Evolutionary conservation across 2,888 invertebrate species (phyloP), one percentile per base, ranked within the genome.

Genomic region (Volucella zonaria): DNA sequence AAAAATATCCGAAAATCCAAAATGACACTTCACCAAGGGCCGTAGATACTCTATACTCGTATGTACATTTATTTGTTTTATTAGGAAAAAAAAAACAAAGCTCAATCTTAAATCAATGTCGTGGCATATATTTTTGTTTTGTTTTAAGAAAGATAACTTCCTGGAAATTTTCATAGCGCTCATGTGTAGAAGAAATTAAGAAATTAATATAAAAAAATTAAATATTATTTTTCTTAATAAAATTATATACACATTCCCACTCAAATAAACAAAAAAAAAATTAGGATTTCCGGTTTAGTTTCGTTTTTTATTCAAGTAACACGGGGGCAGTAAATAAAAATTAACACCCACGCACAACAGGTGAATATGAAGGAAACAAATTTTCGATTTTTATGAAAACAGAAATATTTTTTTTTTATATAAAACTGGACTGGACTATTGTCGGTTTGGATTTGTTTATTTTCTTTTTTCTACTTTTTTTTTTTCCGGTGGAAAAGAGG

Each of bases 301-400:
- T n/a, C 8, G 40, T 51, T 11, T 15, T 42, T 23, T 56, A 49
- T 70, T 67, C 31, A 52, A 56, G 54, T 15, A 40, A 2, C 38
- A 58, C 38, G 58, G 18, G 52, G 68, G 43, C 73, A 70, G 80
- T 85, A 31, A 31, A 31, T 75, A 45, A 77, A 81, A 85, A 64
- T 62, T 81, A 64, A 61, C 59, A 23, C 85, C 85, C 81, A 85
- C 85, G 40, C 81, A 73, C 51, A 81, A 81, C 85, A 85, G 85
- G 81, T 85, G 85, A 81, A 74, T 58, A 51, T 43, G 49, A 56
- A 14, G 77, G 56, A 68, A 58, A 64, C 15, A 66, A 71, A 61
- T 61, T 54, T 74, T 45, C 10, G n/a, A 52, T 67, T 80, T 62
- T 64, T 70, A 81, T 54, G 64, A 64, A 56, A 62, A 68, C 45